Percentiles rank a stretch among this genome's conserved stretches.
These are phyloP conservation scores for Ifrita kowaldi DNA, from an alignment of 2,113 vertebrate genomes.

Conservation along the genomic window DNA sequence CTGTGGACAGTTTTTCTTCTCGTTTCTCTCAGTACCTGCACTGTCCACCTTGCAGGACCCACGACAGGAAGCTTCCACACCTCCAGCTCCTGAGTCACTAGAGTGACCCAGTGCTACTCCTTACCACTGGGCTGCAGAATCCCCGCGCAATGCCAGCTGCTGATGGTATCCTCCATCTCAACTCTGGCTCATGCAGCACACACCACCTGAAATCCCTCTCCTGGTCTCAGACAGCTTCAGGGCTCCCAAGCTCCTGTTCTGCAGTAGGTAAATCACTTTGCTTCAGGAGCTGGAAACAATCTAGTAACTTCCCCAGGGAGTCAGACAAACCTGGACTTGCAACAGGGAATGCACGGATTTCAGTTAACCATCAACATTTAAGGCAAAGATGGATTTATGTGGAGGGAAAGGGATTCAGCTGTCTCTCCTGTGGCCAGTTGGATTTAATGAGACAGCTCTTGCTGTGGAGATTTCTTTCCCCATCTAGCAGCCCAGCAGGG, in stretches of 20 bases:
- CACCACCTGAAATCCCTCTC: background rate
- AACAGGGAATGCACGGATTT: background rate
- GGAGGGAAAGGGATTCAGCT: background rate
- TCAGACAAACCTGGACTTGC: background rate
- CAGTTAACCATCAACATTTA: background rate
- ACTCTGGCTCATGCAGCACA: background rate
- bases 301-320: slow-evolving; percentile 13
- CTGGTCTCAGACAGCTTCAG: background rate
- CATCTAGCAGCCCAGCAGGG: slow-evolving; percentile 5
- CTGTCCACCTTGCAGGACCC: background rate
- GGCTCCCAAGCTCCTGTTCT: background rate
- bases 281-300: slow-evolving; percentile 18
- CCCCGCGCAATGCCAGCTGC: background rate
- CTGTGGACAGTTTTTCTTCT: background rate
- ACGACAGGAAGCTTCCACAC: background rate
- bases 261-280: background rate
- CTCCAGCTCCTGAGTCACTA: background rate
- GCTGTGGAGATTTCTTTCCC: slow-evolving; percentile 24
- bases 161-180: background rate
- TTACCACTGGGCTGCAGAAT: background rate
- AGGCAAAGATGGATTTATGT: slow-evolving; percentile 11
- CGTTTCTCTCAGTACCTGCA: background rate
- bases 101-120: background rate
- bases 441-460: slow-evolving; percentile 36
- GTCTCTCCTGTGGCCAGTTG: background rate